These are phyloP conservation scores for Drosophila sordidapex DNA, from an alignment of 2,888 invertebrate species.

Conservation along the genomic window DNA sequence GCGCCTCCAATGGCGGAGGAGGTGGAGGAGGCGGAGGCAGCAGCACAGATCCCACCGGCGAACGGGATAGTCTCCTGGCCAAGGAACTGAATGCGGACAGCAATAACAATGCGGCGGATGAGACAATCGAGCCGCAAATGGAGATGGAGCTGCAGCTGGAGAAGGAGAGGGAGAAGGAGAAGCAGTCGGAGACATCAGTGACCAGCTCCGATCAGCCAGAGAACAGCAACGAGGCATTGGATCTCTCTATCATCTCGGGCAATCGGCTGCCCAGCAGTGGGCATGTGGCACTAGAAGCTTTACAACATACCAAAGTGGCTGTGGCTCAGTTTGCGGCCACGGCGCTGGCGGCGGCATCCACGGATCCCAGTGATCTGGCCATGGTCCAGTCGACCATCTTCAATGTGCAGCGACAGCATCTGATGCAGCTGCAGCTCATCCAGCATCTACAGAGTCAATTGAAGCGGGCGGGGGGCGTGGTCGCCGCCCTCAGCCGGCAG, in stretches of 20 bases:
- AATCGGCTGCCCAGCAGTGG: slow-evolving; percentile 84
- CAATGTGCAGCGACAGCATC: slow-evolving; percentile 97
- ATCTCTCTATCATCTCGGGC: slow-evolving; percentile 81
- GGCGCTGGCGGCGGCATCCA: slow-evolving; percentile 87
- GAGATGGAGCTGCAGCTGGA: slow-evolving; percentile 20
- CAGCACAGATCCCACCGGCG: slow-evolving; percentile 23
- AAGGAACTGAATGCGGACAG: slow-evolving; percentile 83
- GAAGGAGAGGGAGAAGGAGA: slow-evolving; percentile 17
- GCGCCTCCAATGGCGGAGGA: slow-evolving; percentile 42
- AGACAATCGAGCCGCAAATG: slow-evolving; percentile 20
- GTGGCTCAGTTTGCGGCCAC: slow-evolving; percentile 97
- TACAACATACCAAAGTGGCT: slow-evolving; percentile 92
- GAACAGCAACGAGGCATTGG: slow-evolving; percentile 82
- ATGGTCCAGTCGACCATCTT: slow-evolving; percentile 96
- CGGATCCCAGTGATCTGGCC: slow-evolving; percentile 89
- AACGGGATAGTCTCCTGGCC: slow-evolving; percentile 61
- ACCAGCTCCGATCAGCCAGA: slow-evolving; percentile 40
- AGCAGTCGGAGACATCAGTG: slow-evolving; percentile 20
- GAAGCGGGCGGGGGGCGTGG: slow-evolving; percentile 75
- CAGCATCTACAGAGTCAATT: slow-evolving; percentile 97
- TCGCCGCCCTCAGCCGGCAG: slow-evolving; percentile 54
- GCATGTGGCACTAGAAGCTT: slow-evolving; percentile 95
- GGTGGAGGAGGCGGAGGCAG: background rate
- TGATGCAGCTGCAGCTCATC: slow-evolving; percentile 96
- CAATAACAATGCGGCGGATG: slow-evolving; percentile 78